Evolutionary conservation across 1,140 invertebrate genomes (phyloP), one percentile per base, ranked within the genome.

Genomic region (Hydropsyche tenuis): DNA sequence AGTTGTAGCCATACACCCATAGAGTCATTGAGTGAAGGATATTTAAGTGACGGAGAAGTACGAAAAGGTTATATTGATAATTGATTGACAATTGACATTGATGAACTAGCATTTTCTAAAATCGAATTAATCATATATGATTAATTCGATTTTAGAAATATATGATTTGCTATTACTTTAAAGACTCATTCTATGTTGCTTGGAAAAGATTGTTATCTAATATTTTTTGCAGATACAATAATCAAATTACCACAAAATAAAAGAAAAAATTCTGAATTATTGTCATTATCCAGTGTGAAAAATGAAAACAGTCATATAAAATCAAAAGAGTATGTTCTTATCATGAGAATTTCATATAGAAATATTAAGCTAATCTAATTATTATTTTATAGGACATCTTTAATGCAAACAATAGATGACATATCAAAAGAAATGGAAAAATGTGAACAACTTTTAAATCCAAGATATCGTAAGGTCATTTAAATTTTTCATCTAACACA

Each of bases 11-110:
- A 60, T 60, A 25, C 56, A 1, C 23, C 56, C 7, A 25, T 60
- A 14, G 22, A 60, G 12, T 60, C 56, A 25, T 60, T 25, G 25
- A 60, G 56, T 60, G 56, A 60, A 60, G 56, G 14, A 14, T 60
- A 60, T 60, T 14, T 60, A 7, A 60, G 56, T 60, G 56, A 60
- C 25, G 56, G 56, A 60, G 56, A 60, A 60, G 22, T 60, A 12
- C 56, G 56, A 5, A 23, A 27, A 60, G 56, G 56, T 60, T 7
- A 37, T 37, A 37, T 4, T 4, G 30, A 37, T 4, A 37, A 37
- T 3, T 9, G 9, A 37, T 3, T 4, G 30, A 37, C 3, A 37
- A 37, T 4, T 37, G 3, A 37, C 3, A 37, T 37, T 37, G 30
- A n/a, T n/a, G 30, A 37, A 4, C 30, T 37, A 37, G 3, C 30